phyloP scores from a whole-genome alignment of 2,888 invertebrate species.

The Leucophenga montana region DNA sequence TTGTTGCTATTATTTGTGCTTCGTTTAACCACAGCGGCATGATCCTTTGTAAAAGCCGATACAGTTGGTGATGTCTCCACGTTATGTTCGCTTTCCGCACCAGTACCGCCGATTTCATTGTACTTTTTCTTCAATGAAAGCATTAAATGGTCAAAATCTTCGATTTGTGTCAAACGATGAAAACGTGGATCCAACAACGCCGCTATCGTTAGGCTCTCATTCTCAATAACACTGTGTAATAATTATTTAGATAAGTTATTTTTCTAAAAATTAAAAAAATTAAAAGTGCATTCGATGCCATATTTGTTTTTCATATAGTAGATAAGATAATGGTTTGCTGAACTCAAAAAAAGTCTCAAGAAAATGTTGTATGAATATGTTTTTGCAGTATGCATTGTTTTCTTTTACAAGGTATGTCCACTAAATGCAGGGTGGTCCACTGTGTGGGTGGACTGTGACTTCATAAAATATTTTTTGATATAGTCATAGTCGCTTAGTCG shows the following conservation, averaged over 20 bases:
- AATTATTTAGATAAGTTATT: too few species aligned
- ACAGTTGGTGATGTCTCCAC: conserved; percentile 41
- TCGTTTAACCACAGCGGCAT: conserved; percentile 45
- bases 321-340: neutral
- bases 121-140: conserved; percentile 61
- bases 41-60: conserved; percentile 33
- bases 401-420: too few species aligned
- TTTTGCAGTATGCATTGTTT: neutral
- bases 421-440: too few species aligned
- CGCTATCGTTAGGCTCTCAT: conserved; percentile 66
- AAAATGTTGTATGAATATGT: too few species aligned
- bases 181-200: conserved; percentile 71
- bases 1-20: conserved; percentile 46
- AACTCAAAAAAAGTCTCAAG: too few species aligned
- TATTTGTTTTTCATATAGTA: neutral
- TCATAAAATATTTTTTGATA: too few species aligned
- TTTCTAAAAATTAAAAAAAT: too few species aligned
- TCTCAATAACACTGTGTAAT: conserved; percentile 52
- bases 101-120: conserved; percentile 52
- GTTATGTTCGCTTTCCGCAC: conserved; percentile 35
- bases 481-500: too few species aligned
- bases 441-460: too few species aligned
- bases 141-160: conserved; percentile 56
- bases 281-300: too few species aligned
- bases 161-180: conserved; percentile 66